Evolutionary conservation across 2,113 vertebrate species (phyloP).

Genomic region (Aegypius monachus): DNA sequence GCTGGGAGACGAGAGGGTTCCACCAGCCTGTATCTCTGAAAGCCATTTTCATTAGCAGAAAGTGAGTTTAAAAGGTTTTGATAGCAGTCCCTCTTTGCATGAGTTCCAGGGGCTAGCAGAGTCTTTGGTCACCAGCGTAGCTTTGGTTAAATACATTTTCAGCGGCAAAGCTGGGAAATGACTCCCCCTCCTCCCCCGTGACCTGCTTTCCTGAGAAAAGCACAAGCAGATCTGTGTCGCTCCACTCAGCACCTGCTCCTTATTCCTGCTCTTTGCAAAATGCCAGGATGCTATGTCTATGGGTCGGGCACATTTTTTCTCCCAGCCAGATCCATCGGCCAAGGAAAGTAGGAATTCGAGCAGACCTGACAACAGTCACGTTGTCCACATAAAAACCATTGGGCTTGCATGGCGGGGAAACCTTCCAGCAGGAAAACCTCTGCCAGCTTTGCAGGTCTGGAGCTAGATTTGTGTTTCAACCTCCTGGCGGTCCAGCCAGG

Average conservation of each 20-base stretch:
- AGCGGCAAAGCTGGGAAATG: not conserved
- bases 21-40: not conserved
- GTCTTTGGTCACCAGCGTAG: not conserved
- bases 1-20: not conserved
- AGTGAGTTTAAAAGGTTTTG: not conserved
- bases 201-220: slow-evolving; percentile 52
- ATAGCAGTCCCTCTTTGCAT: not conserved
- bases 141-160: slow-evolving; percentile 13
- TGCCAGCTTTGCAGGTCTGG: not conserved
- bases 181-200: slow-evolving; percentile 19
- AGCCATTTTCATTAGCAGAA: not conserved
- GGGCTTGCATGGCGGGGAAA: not conserved
- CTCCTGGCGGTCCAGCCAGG: not conserved
- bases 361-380: fast-evolving
- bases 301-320: not conserved
- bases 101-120: not conserved
- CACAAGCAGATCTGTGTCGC: not conserved
- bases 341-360: not conserved
- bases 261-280: not conserved
- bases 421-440: not conserved
- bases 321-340: not conserved
- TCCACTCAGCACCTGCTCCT: not conserved
- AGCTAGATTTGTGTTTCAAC: not conserved
- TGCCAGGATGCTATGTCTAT: not conserved
- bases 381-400: not conserved